Evolutionary conservation across 2,797 vertebrate species (phyloP).

Genomic region (Pseudochirops corinnae): DNA sequence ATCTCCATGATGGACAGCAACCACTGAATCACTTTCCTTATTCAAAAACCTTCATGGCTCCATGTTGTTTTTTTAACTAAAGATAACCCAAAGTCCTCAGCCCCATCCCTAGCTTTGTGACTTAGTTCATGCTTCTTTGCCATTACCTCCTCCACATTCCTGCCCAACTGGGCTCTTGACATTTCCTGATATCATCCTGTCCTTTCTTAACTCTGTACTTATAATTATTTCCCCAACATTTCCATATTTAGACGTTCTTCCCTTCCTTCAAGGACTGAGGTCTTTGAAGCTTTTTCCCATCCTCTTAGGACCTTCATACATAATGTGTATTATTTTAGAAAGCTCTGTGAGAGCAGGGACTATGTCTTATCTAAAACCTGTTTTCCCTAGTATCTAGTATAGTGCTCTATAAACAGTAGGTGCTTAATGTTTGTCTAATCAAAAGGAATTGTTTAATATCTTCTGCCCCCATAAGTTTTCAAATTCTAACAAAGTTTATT

Average conservation of each 20-base stretch:
- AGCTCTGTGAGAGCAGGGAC: background rate
- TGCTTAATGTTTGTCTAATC: background rate
- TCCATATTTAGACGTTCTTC: background rate
- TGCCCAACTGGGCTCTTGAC: background rate
- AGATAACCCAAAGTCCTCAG: background rate
- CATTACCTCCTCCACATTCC: background rate
- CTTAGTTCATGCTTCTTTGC: background rate
- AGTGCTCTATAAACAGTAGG: background rate
- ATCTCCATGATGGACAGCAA: background rate
- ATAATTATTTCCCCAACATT: background rate
- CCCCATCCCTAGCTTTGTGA: background rate
- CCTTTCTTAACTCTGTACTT: background rate
- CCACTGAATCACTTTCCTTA: background rate
- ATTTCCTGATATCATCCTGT: background rate
- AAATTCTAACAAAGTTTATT: background rate
- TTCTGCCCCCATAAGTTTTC: background rate
- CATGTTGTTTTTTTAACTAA: background rate
- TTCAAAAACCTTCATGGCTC: background rate
- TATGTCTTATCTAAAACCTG: background rate
- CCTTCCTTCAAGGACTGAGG: background rate
- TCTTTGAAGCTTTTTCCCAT: background rate
- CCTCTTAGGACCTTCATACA: background rate
- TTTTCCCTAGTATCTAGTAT: background rate
- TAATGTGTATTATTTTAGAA: background rate
- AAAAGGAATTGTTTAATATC: background rate